Conservation (phyloP, 2,797 vertebrate species). For the Prunella strophiata region DNA sequence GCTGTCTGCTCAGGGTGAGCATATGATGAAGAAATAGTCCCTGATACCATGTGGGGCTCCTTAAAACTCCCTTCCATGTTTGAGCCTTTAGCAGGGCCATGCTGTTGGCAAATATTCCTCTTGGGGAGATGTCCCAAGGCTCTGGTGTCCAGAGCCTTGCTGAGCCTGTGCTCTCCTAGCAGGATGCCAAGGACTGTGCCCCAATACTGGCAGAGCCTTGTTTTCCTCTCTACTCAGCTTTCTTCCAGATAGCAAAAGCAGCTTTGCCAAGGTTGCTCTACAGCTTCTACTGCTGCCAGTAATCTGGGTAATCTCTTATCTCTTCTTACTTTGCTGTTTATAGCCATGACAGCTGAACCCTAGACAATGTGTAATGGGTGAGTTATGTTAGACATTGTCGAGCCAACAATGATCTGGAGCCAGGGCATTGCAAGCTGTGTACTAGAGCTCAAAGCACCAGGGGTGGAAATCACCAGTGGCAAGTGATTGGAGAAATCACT, state of each 20-base stretch:
- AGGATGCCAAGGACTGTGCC: background rate
- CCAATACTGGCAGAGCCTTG: background rate
- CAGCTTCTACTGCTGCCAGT: conserved; percentile 31
- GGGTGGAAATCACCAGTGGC: background rate
- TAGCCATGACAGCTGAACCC: conserved; percentile 4
- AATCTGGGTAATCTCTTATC: conserved; percentile 53
- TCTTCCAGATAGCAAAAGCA: conserved; percentile 42
- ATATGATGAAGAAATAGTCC: background rate
- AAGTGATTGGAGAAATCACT: background rate
- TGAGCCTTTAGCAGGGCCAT: background rate
- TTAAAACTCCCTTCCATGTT: background rate
- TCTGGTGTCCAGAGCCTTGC: background rate
- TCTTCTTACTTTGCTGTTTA: conserved; percentile 28
- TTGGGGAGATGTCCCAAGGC: background rate
- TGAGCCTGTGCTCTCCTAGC: background rate
- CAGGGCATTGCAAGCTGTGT: background rate
- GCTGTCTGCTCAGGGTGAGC: background rate
- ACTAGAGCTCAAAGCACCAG: background rate
- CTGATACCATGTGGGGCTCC: fast-evolving
- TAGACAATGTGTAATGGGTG: conserved; percentile 56
- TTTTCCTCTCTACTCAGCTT: conserved; percentile 21
- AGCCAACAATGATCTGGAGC: conserved; percentile 9
- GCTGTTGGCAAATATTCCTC: fast-evolving
- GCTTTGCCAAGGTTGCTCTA: conserved; percentile 49
- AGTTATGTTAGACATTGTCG: background rate